Evolutionary conservation across 2,797 vertebrate species (phyloP), one percentile per base, ranked within the genome.

Genomic region (Paedocypris micromegethes): DNA sequence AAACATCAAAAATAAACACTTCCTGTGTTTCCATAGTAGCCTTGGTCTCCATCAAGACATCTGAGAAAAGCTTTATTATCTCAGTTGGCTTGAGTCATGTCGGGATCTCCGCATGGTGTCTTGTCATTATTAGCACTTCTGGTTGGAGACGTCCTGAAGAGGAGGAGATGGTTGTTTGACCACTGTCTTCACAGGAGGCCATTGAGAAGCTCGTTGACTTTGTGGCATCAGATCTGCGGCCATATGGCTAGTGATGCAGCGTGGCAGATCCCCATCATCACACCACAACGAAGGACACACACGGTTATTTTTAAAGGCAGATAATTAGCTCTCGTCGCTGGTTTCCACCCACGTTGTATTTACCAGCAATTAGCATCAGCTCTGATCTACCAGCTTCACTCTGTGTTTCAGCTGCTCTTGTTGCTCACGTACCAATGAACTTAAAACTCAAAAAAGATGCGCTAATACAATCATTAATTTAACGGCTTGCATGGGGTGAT

Each of bases 1-100:
- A 39, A 64, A 5, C 9, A 61, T 23, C 2, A 40, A 7, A 4
- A 2, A 45, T 2, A 72, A 64, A 59, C 7, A 77, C 77, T 72
- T 86, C 87, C 85, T 43, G 45, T 43, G 76, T 79, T 88, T 41
- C 83, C 81, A 39, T 87, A 88, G 53, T 73, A 87, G 75, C 88
- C 87, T 45, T 37, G 77, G 1, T 4, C 46, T 57, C 83, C 81
- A 78, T 88, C 80, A 69, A 72, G 86, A 76, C 88, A 90, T 63
- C 86, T 87, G 70, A 79, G 74, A 59, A 85, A 77, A 4, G 44
- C 5, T 23, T 23, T 23, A 23, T 23, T 23, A 0, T 73, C 5
- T 73, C 86, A 87, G 0, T 70, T 43, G 7, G 4, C 2, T 23
- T 40, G 5, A 65, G 49, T 9, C 43, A 78, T 78, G 7, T 0